Evolutionary conservation across 2,888 invertebrate species (phyloP).

Genomic region (Coelopa pilipes): DNA sequence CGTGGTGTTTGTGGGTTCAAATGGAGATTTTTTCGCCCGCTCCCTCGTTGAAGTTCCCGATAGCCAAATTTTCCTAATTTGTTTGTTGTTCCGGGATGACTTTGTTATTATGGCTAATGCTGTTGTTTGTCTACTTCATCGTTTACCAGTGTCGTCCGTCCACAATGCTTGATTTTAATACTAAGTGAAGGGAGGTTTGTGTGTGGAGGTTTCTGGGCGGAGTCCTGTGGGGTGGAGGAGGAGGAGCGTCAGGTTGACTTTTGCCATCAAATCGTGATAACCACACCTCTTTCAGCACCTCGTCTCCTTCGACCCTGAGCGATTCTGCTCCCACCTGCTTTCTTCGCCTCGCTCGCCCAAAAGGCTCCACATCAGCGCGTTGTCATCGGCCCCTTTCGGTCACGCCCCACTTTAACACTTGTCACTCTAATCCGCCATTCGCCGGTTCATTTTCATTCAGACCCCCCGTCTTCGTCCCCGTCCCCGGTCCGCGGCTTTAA

Average conservation of each 20-base stretch:
- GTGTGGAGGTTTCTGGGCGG: too few relatives aligned
- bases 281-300: neutral
- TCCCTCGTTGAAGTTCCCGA: too few relatives aligned
- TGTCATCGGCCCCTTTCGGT: slow-evolving; percentile 21
- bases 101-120: neutral
- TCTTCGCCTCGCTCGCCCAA: slow-evolving; percentile 3
- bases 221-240: too few relatives aligned
- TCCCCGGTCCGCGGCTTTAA: slow-evolving; percentile 24
- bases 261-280: neutral
- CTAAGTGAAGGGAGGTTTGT: too few relatives aligned
- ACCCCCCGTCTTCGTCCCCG: neutral
- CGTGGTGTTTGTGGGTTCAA: too few relatives aligned
- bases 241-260: too few relatives aligned
- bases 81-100: neutral
- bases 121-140: neutral
- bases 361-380: slow-evolving; percentile 21
- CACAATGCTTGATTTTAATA: too few relatives aligned
- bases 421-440: slow-evolving; percentile 47
- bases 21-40: too few relatives aligned
- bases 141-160: too few relatives aligned
- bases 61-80: neutral
- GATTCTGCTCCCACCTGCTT: neutral
- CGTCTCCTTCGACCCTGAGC: neutral
- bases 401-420: slow-evolving; percentile 56
- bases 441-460: neutral